Evolutionary conservation across 2,113 vertebrate species (phyloP).

Genomic region (Tor tambroides): DNA sequence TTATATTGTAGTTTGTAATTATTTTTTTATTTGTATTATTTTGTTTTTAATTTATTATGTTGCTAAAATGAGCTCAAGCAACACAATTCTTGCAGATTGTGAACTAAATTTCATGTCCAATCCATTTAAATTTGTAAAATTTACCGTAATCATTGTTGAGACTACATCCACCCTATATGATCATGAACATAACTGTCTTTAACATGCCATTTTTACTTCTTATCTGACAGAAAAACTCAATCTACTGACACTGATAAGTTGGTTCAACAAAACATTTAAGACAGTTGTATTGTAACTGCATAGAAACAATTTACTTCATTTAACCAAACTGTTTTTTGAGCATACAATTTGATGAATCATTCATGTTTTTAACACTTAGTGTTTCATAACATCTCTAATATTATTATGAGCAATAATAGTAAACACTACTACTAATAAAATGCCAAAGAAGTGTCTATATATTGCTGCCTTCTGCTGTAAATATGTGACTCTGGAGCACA

Average conservation of each 20-base stretch:
- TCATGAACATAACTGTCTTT: background rate
- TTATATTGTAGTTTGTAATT: too few relatives aligned
- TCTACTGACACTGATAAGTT: background rate
- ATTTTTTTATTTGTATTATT: too few relatives aligned
- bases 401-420: background rate
- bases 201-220: background rate
- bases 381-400: background rate
- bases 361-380: too few relatives aligned
- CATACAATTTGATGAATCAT: background rate
- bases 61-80: too few relatives aligned
- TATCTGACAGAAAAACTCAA: background rate
- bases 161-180: background rate
- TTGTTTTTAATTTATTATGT: too few relatives aligned
- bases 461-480: background rate
- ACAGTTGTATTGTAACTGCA: background rate
- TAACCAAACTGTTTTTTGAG: background rate
- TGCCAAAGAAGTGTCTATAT: background rate
- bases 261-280: background rate
- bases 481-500: too few relatives aligned
- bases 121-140: too few relatives aligned
- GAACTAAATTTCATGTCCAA: too few relatives aligned
- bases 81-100: too few relatives aligned
- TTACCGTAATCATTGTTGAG: background rate
- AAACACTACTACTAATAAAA: background rate
- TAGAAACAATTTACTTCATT: background rate